Base-by-base conservation (phyloP, 1,140 invertebrate species). In the Pachyrhynchus sulphureomaculatus region DNA sequence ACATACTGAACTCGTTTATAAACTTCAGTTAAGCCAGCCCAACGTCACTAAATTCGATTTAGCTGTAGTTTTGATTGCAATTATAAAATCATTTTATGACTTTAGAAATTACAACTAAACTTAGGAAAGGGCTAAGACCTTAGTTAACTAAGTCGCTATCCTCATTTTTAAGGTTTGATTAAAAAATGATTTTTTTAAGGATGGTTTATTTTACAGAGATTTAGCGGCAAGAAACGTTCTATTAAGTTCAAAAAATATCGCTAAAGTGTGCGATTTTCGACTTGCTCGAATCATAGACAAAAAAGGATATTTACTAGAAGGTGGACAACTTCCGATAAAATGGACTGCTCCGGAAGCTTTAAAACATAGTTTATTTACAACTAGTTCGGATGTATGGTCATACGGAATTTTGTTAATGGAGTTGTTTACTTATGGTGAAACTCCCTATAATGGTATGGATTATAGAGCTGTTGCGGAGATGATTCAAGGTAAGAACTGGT, bases 151-250 rank as follows among this genome's bases (percentile, higher is more conserved):
- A n/a, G n/a, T n/a, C n/a, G n/a, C n/a, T n/a, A n/a, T n/a, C n/a
- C n/a, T n/a, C n/a, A n/a, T n/a, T n/a, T n/a, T n/a, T n/a, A n/a
- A n/a, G n/a, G n/a, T n/a, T n/a, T n/a, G n/a, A n/a, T n/a, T n/a
- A n/a, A n/a, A n/a, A n/a, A n/a, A n/a, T n/a, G n/a, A n/a, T n/a
- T n/a, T n/a, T n/a, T n/a, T n/a, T n/a, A n/a, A n/a, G n/a, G n/a
- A n/a, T n/a, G n/a, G n/a, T n/a, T n/a, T n/a, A n/a, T n/a, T 39
- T 39, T 39, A 5, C 21, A 33, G 47, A 20, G 47, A 51, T 34
- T 15, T 51, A 13, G 47, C 47, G 5, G 47, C 47, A 3, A 51
- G 47, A 23, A 51, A 51, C 13, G 47, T 51, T 3, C 47, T 51
- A 4, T 6, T 51, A 1, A 6, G 17, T 3, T 24, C 32, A 15